phyloP scores from a whole-genome alignment of 2,113 vertebrate genomes.

The Xenopus borealis region DNA sequence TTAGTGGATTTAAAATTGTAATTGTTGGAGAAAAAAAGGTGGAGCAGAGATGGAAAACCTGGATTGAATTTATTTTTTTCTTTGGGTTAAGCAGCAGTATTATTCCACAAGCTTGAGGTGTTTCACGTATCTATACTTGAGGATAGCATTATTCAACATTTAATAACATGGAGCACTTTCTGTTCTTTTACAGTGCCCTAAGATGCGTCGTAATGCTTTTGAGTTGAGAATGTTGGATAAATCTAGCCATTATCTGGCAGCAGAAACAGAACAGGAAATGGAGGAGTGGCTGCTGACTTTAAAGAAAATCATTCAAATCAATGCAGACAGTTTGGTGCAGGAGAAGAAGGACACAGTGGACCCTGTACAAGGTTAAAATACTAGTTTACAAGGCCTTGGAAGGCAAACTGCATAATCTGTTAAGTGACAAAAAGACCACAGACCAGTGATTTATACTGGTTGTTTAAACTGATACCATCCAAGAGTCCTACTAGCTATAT shows the following conservation, averaged over 20 bases:
- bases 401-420: no score
- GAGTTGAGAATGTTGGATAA: constrained; percentile 95
- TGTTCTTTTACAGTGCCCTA: constrained; percentile 73
- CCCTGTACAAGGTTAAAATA: constrained; percentile 64
- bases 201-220: constrained; percentile 88
- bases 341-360: constrained; percentile 85
- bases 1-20: no score
- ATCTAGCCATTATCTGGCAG: constrained; percentile 92
- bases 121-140: no score
- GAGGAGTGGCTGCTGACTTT: constrained; percentile 91
- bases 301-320: constrained; percentile 87
- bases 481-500: no score
- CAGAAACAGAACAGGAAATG: constrained; percentile 94
- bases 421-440: no score
- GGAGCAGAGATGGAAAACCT: no score
- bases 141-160: background rate
- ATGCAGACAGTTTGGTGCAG: constrained; percentile 71
- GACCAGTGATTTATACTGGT: no score
- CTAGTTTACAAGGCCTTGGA: background rate
- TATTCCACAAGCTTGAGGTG: no score
- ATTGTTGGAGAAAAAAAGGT: no score
- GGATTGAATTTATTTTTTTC: no score
- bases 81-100: no score
- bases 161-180: background rate
- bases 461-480: no score